phyloP scores from a whole-genome alignment of 2,113 vertebrate genomes.

The Piaya cayana region DNA sequence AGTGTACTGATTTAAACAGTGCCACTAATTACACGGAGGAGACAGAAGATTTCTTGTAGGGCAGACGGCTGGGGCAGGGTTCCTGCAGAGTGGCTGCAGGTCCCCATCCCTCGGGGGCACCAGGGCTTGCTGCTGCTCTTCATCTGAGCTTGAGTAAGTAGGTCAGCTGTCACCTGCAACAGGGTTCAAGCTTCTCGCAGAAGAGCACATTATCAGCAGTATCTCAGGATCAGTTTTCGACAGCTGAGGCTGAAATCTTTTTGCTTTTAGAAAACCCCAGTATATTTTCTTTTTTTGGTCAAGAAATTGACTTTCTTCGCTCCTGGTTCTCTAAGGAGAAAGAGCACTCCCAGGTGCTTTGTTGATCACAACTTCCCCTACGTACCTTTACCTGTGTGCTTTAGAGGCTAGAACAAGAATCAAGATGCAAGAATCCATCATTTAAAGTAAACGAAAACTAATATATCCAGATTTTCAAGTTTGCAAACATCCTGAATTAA shows the following conservation, averaged over 20 bases:
- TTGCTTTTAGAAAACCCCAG: slow-evolving; percentile 30
- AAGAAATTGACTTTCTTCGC: background rate
- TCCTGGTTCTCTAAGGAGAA: background rate
- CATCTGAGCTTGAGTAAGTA: slow-evolving; percentile 44
- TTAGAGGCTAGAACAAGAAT: background rate
- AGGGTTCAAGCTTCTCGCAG: slow-evolving; percentile 28
- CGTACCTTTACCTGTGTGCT: background rate
- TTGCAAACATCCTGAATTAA: background rate
- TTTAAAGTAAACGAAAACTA: background rate
- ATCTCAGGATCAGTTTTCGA: slow-evolving; percentile 66
- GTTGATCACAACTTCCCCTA: background rate
- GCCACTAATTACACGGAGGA: slow-evolving; percentile 23
- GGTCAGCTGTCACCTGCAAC: slow-evolving; percentile 71
- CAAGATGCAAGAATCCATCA: background rate
- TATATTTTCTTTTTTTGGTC: slow-evolving; percentile 21
- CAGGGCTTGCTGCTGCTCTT: background rate
- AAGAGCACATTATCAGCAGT: background rate
- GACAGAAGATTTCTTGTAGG: background rate
- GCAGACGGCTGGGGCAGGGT: background rate
- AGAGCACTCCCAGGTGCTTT: background rate
- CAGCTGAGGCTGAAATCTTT: slow-evolving; percentile 68
- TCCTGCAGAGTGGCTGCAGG: accelerated
- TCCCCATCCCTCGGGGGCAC: background rate
- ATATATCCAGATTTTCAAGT: background rate
- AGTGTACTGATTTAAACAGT: background rate